Conservation (phyloP, 92 coral and sea anemone species). For the Micromussa lordhowensis region DNA sequence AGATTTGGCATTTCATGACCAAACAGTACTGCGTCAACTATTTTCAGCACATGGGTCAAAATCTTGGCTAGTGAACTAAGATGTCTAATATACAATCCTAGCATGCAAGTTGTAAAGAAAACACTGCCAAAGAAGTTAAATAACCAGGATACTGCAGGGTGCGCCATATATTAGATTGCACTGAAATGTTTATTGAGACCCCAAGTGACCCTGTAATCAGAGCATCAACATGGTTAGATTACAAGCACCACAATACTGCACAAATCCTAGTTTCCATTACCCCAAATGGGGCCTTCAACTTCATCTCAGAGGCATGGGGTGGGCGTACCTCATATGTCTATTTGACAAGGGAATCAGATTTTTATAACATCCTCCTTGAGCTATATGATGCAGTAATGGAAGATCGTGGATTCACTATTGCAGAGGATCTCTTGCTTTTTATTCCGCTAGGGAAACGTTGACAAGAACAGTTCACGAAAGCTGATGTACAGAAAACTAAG, state of each 20-base stretch:
- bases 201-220: too few relatives aligned
- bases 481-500: constrained; percentile 43
- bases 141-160: constrained; percentile 50
- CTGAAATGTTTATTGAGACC: too few relatives aligned
- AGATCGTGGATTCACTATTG: constrained; percentile 62
- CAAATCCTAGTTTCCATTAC: neutral
- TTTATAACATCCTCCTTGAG: constrained; percentile 63
- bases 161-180: constrained; percentile 38
- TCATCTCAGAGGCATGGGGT: too few relatives aligned
- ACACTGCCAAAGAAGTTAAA: constrained; percentile 63
- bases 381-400: constrained; percentile 68
- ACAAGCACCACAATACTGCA: too few relatives aligned
- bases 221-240: too few relatives aligned
- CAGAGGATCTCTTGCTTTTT: too few relatives aligned
- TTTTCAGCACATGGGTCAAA: constrained; percentile 72
- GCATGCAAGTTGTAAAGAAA: constrained; percentile 52
- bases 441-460: constrained; percentile 72
- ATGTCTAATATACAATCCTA: constrained; percentile 58
- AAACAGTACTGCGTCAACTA: constrained; percentile 46
- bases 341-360: constrained; percentile 68
- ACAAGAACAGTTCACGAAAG: constrained; percentile 72
- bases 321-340: constrained; percentile 66
- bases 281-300: too few relatives aligned
- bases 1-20: constrained; percentile 64
- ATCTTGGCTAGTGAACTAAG: constrained; percentile 65